Base-by-base conservation (phyloP, 2,797 vertebrate species). In the Euthynnus affinis region DNA sequence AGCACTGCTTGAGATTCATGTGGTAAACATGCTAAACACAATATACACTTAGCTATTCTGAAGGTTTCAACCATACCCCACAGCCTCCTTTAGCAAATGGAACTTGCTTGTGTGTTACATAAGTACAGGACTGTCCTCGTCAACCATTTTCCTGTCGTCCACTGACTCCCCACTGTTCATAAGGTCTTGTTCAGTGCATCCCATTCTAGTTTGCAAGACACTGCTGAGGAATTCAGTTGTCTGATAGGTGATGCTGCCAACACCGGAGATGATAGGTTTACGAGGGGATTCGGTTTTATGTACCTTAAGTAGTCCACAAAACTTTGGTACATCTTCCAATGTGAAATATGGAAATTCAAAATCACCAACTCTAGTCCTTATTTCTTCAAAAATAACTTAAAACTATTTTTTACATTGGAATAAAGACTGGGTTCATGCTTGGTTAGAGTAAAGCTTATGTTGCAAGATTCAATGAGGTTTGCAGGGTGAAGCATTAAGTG, bases 181-280 rank as follows among this genome's bases (percentile, higher is more conserved):
- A 67, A 53, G 56, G 40, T 15, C 17, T 15, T n/a, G 22, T 49
- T 74, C 37, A 27, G 29, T 58, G 22, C 22, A 58, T 49, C 22
- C 53, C 25, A 27, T n/a, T 14, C 55, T 55, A 48, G 37, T 49
- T 56, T 37, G 32, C 22, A 15, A 60, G 22, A 51, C 17, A 56
- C 49, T 61, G 1, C 8, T 7, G 34, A 40, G 34, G 14, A 55
- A 67, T 55, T 0, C 5, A 27, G 27, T 27, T 29, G 22, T 66
- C 17, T 66, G 60, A 46, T 32, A 37, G 52, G 27, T 25, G 60
- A 48, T 34, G 17, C 61, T 65, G 71, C 27, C 52, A 48, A 65
- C 12, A 17, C 6, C 27, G 17, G 27, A 27, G 52, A 10, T 5
- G 2, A 46, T 7, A 48, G 17, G 9, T 20, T 23, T 27, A 49